Evolutionary conservation across 2,797 vertebrate genomes (phyloP).

Genomic region (Pangasius larnaudii): DNA sequence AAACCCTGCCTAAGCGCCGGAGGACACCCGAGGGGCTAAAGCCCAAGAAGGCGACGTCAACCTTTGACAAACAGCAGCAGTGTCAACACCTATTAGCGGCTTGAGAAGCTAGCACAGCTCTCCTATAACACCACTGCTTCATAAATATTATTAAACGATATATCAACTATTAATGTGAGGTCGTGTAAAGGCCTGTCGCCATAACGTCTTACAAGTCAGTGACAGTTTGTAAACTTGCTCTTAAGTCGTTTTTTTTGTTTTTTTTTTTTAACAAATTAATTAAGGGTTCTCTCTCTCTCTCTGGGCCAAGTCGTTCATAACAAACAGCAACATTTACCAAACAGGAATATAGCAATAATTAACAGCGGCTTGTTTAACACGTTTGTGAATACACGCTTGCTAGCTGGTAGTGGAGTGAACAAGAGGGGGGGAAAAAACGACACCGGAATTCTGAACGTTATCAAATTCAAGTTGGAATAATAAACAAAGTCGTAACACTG

Average conservation of each 20-base stretch:
- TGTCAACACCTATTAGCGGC: neutral
- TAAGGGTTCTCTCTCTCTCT: too few relatives aligned
- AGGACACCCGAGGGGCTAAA: constrained; percentile 4
- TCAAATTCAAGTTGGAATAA: neutral
- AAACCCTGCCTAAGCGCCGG: constrained; percentile 16
- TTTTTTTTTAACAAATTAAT: neutral
- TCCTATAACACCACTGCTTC: neutral
- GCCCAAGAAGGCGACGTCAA: neutral
- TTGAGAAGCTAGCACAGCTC: neutral
- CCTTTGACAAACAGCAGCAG: constrained; percentile 7
- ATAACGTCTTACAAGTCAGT: neutral
- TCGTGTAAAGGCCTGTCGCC: neutral
- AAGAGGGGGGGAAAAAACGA: neutral
- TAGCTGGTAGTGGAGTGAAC: neutral
- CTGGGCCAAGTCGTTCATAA: too few relatives aligned
- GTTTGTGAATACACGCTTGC: neutral
- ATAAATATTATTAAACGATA: neutral
- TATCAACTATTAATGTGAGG: neutral
- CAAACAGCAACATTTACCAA: too few relatives aligned
- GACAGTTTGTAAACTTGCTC: constrained; percentile 36
- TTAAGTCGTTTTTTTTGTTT: neutral
- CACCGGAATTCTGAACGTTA: neutral
- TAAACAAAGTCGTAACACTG: neutral
- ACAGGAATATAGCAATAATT: neutral
- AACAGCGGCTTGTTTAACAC: neutral